Base-by-base conservation (phyloP, 2,113 vertebrate genomes). In the Pollimyrus isidori region DNA sequence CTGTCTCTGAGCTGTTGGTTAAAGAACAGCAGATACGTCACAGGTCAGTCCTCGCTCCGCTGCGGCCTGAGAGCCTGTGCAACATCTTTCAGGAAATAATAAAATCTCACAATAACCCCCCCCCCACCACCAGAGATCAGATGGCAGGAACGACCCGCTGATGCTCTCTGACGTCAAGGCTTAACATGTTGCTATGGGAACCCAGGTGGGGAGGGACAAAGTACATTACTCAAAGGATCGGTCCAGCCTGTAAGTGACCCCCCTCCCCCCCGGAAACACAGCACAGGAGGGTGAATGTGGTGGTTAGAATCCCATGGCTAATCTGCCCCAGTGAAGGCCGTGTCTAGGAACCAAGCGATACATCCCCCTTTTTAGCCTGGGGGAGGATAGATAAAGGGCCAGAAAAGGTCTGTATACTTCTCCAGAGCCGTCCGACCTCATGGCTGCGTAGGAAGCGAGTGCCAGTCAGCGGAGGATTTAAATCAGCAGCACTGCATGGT, bases 151-250 rank as follows among this genome's bases (percentile, higher is more conserved):
- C 48, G 48, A 4, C 83, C 83, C 9, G 1, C 45, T 86, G 23
- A 86, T 30, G 30, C 73, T 80, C 35, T 80, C 73, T 80, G 35
- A 80, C 73, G 73, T 80, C 73, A 80, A 80, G 73, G 35, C 35
- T 80, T 80, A 80, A 80, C 73, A 42, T 80, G 83, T 86, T 86
- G 83, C 83, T n/a, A 86, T 86, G 83, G 83, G 46, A 86, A 86
- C 83, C 83, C 83, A 86, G 83, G 45, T 86, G 83, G 73, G 73
- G 35, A 80, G 73, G 73, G 73, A 80, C 73, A 80, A 80, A 80
- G 73, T 42, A 42, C 73, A 86, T 86, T 49, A 50, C 42, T 86
- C 45, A 86, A 50, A 48, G 83, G 46, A 85, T 50, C 1, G 3
- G 42, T 84, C 82, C 45, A 85, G 42, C 82, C 21, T 48, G 45